Base-by-base conservation (phyloP, 2,797 vertebrate genomes). In the Lutjanus argentimaculatus region DNA sequence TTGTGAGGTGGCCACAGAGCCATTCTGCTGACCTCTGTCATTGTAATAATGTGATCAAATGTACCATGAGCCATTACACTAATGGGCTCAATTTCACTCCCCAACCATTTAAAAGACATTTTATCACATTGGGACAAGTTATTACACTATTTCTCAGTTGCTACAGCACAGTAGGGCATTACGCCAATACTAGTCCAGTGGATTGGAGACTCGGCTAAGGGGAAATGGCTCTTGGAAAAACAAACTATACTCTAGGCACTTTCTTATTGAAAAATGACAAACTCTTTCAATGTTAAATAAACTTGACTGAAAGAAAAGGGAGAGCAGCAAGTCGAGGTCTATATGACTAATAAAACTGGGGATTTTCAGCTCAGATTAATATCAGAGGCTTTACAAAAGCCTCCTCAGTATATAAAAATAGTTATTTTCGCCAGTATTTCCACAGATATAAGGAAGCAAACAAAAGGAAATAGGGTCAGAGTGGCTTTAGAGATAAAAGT, bases 231-330 rank as follows among this genome's bases (percentile, higher is more conserved):
- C 43, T 55, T 71, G 45, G 53, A 25, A 67, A 72, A 66, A 68
- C 67, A 63, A 79, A 51, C 43, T 19, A 42, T 8, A 56, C 36
- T 36, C 14, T 4, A 21, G 68, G 21, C 57, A 65, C 19, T 64
- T 66, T 66, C 10, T 49, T 59, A 42, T 11, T 62, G 62, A 76
- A 74, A 78, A 66, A 66, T 51, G 4, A 58, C 0, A 0, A 62
- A 62, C 12, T 52, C 64, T 67, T 74, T 73, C 19, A n/a, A 40
- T 55, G 65, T 72, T 17, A 70, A 76, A 72, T 40, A 21, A 22
- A 19, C 10, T 25, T 21, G 40, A 53, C 19, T 59, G 13, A 46
- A 75, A 13, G 36, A 65, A 75, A 71, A 22, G 1, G n/a, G 6
- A 36, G 21, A 49, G 48, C 36, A 70, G 56, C 43, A 52, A 67